phyloP scores from a whole-genome alignment of 2,797 vertebrate genomes.

The Coreius guichenoti region DNA sequence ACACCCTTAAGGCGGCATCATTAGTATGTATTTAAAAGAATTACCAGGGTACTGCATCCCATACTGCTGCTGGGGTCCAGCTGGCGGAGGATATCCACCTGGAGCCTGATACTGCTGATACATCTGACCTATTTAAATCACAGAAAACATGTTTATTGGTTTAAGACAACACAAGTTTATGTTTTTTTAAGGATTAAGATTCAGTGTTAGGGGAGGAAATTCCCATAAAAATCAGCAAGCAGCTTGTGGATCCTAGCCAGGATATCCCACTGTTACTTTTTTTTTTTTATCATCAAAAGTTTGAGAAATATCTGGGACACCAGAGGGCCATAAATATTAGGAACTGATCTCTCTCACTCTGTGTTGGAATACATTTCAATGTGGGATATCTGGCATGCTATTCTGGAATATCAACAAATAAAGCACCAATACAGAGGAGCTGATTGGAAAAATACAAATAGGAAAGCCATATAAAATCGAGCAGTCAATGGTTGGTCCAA shows the following conservation, averaged over 20 bases:
- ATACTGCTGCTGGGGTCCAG: conserved; percentile 87
- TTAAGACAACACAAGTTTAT: background rate
- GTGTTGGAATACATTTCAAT: background rate
- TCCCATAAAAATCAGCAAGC: background rate
- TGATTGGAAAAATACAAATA: conserved; percentile 7
- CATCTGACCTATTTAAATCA: conserved; percentile 85
- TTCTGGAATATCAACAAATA: conserved; percentile 23
- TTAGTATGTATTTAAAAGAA: conserved; percentile 44
- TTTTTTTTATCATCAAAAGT: conserved; percentile 30
- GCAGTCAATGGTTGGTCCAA: background rate
- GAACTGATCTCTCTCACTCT: background rate
- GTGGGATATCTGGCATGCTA: background rate
- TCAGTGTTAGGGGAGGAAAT: background rate
- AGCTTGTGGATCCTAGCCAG: background rate
- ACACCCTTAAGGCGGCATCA: background rate
- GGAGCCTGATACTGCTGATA: conserved; percentile 96
- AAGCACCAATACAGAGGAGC: background rate
- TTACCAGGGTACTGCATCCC: conserved; percentile 96
- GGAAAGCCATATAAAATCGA: conserved; percentile 13
- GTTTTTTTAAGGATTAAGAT: background rate
- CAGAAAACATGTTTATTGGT: background rate
- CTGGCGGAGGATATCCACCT: conserved; percentile 89
- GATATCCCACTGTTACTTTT: conserved; percentile 32
- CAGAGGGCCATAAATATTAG: conserved; percentile 32
- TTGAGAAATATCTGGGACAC: background rate